Conservation (phyloP, 2,113 vertebrate species). For the Castor canadensis region DNA sequence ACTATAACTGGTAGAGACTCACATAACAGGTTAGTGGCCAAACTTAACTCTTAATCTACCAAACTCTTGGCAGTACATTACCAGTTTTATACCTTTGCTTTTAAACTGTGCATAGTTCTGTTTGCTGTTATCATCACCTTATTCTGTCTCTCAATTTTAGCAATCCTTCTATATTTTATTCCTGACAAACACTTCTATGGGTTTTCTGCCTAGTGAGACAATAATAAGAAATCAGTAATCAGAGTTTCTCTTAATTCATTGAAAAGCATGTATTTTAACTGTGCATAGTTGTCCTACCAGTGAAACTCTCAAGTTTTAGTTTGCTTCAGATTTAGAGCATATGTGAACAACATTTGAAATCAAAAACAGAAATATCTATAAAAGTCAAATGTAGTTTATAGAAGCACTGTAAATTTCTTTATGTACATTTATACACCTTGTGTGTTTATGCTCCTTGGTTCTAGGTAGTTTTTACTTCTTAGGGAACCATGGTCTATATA, state of each 20-base stretch:
- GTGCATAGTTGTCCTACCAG: neutral
- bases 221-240: constrained; percentile 13
- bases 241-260: neutral
- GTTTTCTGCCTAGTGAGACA: neutral
- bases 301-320: neutral
- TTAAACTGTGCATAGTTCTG: neutral
- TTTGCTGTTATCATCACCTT: neutral
- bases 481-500: neutral
- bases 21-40: neutral
- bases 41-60: neutral
- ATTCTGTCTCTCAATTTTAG: neutral
- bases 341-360: neutral
- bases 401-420: neutral
- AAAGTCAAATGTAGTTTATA: neutral
- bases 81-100: neutral
- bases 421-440: neutral
- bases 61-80: neutral
- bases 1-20: neutral
- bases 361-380: neutral
- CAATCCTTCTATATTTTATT: neutral
- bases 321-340: neutral
- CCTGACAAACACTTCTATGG: neutral
- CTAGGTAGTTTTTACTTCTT: neutral
- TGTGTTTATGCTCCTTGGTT: neutral
- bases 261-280: constrained; percentile 15